phyloP scores from a whole-genome alignment of 2,888 invertebrate species.

The Philaethria dido region DNA sequence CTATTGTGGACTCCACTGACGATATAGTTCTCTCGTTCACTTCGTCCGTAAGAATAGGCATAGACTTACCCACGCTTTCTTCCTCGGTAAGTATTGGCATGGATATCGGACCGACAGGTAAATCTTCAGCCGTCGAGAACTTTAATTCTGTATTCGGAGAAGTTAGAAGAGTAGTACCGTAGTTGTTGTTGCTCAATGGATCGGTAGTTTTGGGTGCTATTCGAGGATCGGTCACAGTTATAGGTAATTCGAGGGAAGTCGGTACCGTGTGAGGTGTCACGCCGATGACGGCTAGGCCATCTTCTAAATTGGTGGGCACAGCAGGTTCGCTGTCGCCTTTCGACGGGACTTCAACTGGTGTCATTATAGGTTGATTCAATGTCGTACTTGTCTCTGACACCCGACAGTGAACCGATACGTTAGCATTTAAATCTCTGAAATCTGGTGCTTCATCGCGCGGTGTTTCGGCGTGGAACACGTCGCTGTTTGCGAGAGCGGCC shows the following conservation, averaged over 20 bases:
- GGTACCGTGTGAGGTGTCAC: slow-evolving; percentile 84
- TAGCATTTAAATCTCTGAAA: slow-evolving; percentile 84
- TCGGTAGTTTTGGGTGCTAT: slow-evolving; percentile 84
- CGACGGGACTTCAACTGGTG: slow-evolving; percentile 89
- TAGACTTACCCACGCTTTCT: slow-evolving; percentile 61
- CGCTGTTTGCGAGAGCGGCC: slow-evolving; percentile 89
- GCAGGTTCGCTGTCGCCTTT: slow-evolving; percentile 67
- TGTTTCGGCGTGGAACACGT: slow-evolving; percentile 85
- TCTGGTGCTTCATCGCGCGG: slow-evolving; percentile 84
- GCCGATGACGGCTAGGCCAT: slow-evolving; percentile 84
- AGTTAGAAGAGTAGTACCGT: slow-evolving; percentile 56
- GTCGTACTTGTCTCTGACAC: slow-evolving; percentile 90
- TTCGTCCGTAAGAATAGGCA: slow-evolving; percentile 76
- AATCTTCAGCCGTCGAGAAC: slow-evolving; percentile 62
- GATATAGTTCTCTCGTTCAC: slow-evolving; percentile 59
- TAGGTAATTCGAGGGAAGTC: slow-evolving; percentile 88
- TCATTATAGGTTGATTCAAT: slow-evolving; percentile 92
- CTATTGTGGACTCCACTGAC: slow-evolving; percentile 60
- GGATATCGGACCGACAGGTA: slow-evolving; percentile 72
- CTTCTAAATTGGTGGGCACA: slow-evolving; percentile 74
- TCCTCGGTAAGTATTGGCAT: slow-evolving; percentile 85
- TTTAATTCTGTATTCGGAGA: slow-evolving; percentile 70
- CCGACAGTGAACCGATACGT: slow-evolving; percentile 82
- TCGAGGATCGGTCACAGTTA: slow-evolving; percentile 90
- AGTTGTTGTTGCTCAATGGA: slow-evolving; percentile 63